Conservation (phyloP, 2,113 vertebrate genomes). For the Lophochroa leadbeateri region DNA sequence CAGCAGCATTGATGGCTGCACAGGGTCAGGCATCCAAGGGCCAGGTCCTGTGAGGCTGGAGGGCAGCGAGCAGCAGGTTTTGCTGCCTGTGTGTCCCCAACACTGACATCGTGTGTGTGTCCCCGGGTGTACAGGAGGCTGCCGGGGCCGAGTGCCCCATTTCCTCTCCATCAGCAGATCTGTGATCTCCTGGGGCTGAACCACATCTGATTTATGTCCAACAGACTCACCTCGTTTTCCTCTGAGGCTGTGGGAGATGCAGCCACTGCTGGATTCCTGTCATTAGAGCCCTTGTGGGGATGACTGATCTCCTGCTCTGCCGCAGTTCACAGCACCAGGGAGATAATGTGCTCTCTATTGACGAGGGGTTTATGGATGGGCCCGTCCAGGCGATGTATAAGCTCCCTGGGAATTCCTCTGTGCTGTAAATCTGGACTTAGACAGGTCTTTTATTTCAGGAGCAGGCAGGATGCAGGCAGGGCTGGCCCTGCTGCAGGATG, state of each 20-base stretch:
- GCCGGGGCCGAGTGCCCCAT: accelerated
- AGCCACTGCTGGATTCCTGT: neutral
- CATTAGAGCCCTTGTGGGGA: neutral
- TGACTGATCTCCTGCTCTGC: slow-evolving; percentile 1
- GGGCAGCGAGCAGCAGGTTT: neutral
- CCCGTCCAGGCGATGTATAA: neutral
- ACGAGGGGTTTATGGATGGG: slow-evolving; percentile 13
- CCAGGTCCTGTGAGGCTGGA: accelerated
- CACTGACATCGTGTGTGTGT: neutral
- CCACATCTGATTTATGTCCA: neutral
- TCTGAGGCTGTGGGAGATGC: neutral
- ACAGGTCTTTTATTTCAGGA: neutral
- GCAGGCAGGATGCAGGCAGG: neutral
- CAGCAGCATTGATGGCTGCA: neutral
- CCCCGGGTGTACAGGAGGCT: accelerated
- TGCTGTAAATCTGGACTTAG: neutral
- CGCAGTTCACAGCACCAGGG: neutral
- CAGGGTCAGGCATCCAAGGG: accelerated
- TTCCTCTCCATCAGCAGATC: neutral
- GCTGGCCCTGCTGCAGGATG: neutral
- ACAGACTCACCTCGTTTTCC: neutral
- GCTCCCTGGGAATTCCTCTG: neutral
- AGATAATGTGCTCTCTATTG: slow-evolving; percentile 35
- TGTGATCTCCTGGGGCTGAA: neutral
- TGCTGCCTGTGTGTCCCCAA: neutral